These are phyloP conservation scores for Alectoris magna DNA, from an alignment of 2,797 vertebrate species.

Conservation along the genomic window DNA sequence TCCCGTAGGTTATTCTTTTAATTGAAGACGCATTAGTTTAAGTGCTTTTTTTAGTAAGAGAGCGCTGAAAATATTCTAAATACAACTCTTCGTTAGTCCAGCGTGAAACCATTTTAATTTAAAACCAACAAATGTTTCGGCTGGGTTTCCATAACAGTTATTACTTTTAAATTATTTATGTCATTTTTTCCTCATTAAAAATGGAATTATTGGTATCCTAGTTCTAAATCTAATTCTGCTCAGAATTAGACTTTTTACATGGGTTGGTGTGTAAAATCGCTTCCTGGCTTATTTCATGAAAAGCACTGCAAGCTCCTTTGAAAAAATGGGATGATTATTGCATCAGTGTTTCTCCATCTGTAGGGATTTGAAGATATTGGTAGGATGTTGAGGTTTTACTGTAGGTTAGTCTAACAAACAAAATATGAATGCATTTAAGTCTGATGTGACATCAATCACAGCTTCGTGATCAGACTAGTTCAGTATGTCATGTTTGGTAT, in stretches of 20 bases:
- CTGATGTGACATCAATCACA: background rate
- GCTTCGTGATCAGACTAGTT: background rate
- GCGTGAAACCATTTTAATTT: background rate
- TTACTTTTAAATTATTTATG: conserved; percentile 40
- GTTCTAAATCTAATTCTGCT: background rate
- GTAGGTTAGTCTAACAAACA: background rate
- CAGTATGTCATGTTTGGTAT: background rate
- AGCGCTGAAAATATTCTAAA: background rate
- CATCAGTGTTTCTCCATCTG: background rate
- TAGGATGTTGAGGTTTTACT: background rate
- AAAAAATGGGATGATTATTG: background rate
- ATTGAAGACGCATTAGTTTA: background rate
- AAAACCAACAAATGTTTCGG: background rate
- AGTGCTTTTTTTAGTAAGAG: background rate
- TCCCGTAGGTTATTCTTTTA: background rate
- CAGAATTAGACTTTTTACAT: background rate
- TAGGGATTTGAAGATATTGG: background rate
- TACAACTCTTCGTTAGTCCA: background rate
- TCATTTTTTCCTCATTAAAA: conserved; percentile 33
- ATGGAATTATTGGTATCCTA: background rate
- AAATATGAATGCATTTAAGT: background rate
- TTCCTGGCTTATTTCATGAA: background rate
- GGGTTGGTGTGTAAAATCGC: background rate
- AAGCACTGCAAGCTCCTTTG: background rate
- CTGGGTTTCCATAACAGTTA: background rate